These are phyloP conservation scores for Mormoops blainvillei DNA, from an alignment of 2,113 vertebrate genomes.

Conservation along the genomic window DNA sequence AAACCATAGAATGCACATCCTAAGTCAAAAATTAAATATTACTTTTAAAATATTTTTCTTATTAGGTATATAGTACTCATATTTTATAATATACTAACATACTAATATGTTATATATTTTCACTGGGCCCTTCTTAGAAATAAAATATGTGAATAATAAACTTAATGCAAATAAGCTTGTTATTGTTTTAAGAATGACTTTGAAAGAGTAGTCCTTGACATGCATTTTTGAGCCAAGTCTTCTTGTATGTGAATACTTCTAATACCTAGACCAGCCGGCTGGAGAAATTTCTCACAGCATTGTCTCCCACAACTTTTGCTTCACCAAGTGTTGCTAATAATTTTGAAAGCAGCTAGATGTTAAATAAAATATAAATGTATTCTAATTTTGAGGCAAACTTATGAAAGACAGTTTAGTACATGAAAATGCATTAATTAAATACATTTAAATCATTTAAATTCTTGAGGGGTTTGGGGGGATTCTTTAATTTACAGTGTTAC, in stretches of 20 bases:
- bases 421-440: conserved; percentile 58
- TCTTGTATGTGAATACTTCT: background rate
- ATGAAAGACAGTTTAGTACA: conserved; percentile 42
- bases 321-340: conserved; percentile 10
- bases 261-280: background rate
- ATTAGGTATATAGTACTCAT: background rate
- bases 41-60: background rate
- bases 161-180: background rate
- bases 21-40: background rate
- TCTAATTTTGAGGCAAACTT: conserved; percentile 51
- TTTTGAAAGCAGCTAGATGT: conserved; percentile 42
- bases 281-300: background rate
- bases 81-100: background rate
- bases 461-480: background rate
- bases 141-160: background rate
- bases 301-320: conserved; percentile 49
- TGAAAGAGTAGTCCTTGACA: background rate
- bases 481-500: background rate
- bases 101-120: background rate
- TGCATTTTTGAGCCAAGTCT: background rate
- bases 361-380: conserved; percentile 39
- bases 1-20: background rate
- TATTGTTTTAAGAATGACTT: background rate
- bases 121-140: background rate
- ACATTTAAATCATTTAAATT: background rate